Percentiles rank a stretch among this genome's conserved stretches.
phyloP scores from a whole-genome alignment of 2,797 vertebrate genomes.

The Sparus aurata region DNA sequence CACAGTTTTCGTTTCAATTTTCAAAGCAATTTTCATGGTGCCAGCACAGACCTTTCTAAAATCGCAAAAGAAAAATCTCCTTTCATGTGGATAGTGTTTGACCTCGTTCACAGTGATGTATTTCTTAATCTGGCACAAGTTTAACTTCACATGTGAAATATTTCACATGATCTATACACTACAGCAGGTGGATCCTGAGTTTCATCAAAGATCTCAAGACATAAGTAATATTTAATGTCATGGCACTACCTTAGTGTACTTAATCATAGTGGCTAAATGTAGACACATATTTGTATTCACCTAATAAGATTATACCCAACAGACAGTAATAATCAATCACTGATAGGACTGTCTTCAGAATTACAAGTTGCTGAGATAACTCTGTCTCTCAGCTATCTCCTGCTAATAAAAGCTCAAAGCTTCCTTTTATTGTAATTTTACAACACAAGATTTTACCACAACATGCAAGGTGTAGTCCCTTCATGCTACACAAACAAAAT shows the following conservation, averaged over 20 bases:
- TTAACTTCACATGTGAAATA: neutral
- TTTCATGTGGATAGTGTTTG: neutral
- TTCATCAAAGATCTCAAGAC: constrained; percentile 3
- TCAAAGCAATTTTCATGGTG: constrained; percentile 18
- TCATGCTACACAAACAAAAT: too few relatives aligned
- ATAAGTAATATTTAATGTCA: neutral
- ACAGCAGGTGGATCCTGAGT: neutral
- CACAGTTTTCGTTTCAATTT: constrained; percentile 18
- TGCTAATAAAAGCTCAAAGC: too few relatives aligned
- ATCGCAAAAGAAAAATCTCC: neutral
- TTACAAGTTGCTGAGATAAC: too few relatives aligned
- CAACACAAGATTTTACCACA: too few relatives aligned
- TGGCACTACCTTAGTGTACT: neutral
- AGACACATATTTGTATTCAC: neutral
- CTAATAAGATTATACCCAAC: neutral
- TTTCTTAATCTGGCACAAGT: neutral
- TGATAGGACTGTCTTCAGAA: neutral
- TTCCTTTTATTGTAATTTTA: too few relatives aligned
- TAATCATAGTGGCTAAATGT: neutral
- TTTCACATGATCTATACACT: neutral
- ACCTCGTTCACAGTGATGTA: neutral
- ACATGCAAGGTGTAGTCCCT: too few relatives aligned
- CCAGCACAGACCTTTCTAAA: neutral
- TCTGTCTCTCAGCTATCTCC: too few relatives aligned
- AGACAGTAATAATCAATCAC: neutral